Percentiles rank a stretch among this genome's conserved stretches.
These are phyloP conservation scores for Eulithis prunata DNA, from an alignment of 2,888 invertebrate species.

Conservation along the genomic window DNA sequence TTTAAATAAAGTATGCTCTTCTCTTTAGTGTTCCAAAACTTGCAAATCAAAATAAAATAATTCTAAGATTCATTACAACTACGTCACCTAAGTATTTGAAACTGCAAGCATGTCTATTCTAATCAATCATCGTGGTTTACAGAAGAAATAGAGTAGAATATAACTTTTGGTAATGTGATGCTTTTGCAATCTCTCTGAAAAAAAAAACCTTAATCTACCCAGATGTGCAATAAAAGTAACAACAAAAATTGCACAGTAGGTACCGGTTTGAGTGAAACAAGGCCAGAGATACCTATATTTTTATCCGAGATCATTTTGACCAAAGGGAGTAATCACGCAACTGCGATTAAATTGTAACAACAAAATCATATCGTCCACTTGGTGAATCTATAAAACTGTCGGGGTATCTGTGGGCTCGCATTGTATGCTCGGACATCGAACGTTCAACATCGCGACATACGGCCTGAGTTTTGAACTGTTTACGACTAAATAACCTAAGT, in stretches of 20 bases:
- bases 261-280: conserved; percentile 14
- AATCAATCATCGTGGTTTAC: no score
- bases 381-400: conserved; percentile 65
- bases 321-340: conserved; percentile 33
- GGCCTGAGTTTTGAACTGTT: conserved; percentile 42
- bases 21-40: no score
- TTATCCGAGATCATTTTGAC: conserved; percentile 9
- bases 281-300: conserved; percentile 8
- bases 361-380: conserved; percentile 46
- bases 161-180: no score
- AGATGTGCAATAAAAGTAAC: conserved; percentile 24
- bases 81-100: no score
- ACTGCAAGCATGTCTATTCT: no score
- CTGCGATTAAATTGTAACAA: conserved; percentile 36
- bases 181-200: no score
- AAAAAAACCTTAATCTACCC: background rate
- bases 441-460: conserved; percentile 54
- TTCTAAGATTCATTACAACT: no score
- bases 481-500: conserved; percentile 47
- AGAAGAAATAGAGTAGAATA: no score
- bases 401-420: conserved; percentile 57
- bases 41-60: no score
- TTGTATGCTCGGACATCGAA: conserved; percentile 67
- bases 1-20: no score
- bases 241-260: conserved; percentile 11